Conservation (phyloP, 1,140 invertebrate genomes). For the Drosophila nigromelanica region DNA sequence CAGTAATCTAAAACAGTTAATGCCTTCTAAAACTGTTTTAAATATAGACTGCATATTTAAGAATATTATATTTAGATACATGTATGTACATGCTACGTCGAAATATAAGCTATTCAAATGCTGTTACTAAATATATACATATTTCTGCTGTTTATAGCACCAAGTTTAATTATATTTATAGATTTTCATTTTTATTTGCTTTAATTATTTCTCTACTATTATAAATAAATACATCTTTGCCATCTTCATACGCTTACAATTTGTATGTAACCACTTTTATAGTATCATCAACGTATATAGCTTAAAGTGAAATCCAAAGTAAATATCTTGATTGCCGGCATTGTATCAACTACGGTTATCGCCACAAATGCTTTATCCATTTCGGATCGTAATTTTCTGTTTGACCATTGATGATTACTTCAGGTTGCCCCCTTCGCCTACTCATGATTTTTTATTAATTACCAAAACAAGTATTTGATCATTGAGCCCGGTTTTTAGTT, state of each 20-base stretch:
- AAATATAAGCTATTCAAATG: neutral
- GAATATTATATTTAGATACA: neutral
- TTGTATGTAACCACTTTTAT: conserved; percentile 7
- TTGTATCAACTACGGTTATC: conserved; percentile 14
- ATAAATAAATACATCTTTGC: neutral
- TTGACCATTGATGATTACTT: conserved; percentile 54
- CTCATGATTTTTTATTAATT: conserved; percentile 63
- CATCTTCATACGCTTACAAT: neutral
- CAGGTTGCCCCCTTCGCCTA: conserved; percentile 13
- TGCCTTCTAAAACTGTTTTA: neutral
- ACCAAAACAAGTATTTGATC: conserved; percentile 68
- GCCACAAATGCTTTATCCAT: conserved; percentile 34
- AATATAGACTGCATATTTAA: conserved; percentile 1
- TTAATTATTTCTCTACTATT: neutral
- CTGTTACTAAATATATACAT: neutral
- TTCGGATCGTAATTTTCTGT: conserved; percentile 43
- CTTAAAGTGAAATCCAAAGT: conserved; percentile 36
- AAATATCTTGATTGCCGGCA: conserved; percentile 37
- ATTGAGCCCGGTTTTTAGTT: conserved; percentile 34
- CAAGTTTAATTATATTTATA: too few species aligned
- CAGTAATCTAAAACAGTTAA: neutral
- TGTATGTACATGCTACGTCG: too few species aligned
- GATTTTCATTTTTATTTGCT: neutral
- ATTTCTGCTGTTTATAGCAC: too few species aligned
- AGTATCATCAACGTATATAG: conserved; percentile 12